Percentiles rank a stretch among this genome's conserved stretches.
Conservation (phyloP, 2,113 vertebrate genomes). For the Podocnemis expansa region DNA sequence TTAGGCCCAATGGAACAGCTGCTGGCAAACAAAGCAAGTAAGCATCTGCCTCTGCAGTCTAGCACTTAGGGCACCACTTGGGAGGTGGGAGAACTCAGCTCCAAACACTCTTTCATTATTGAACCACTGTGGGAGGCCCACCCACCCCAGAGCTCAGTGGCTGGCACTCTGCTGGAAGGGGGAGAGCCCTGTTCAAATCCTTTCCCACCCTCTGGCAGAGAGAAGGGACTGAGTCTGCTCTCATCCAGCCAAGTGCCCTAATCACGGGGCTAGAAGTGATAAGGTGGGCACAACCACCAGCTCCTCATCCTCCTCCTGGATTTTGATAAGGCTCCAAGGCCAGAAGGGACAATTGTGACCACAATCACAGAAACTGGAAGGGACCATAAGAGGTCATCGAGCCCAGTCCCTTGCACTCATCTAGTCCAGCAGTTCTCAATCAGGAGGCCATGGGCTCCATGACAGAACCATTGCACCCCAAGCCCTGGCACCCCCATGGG, state of each 20-base stretch:
- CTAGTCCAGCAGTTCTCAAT: not conserved
- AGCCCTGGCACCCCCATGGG: too few relatives aligned
- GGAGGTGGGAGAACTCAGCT: not conserved
- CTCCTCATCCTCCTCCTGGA: not conserved
- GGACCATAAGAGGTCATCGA: too few relatives aligned
- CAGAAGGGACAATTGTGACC: not conserved
- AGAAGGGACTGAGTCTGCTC: not conserved
- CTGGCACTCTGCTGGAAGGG: too few relatives aligned
- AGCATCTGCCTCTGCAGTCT: too few relatives aligned
- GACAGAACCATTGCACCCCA: too few relatives aligned
- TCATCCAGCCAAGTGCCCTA: not conserved
- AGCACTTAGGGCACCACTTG: too few relatives aligned
- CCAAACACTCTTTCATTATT: not conserved
- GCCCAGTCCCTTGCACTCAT: too few relatives aligned
- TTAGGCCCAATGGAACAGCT: not conserved
- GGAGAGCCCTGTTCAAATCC: not conserved
- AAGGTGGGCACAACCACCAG: not conserved
- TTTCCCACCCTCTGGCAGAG: not conserved
- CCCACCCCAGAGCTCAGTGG: not conserved
- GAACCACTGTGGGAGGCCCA: not conserved
- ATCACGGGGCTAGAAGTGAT: not conserved
- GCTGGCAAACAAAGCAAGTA: too few relatives aligned
- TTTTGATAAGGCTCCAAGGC: not conserved
- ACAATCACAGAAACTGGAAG: too few relatives aligned
- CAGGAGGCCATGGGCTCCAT: too few relatives aligned